These are phyloP conservation scores for Sabatieria punctata DNA, from an alignment of 2,888 invertebrate genomes.

Conservation along the genomic window DNA sequence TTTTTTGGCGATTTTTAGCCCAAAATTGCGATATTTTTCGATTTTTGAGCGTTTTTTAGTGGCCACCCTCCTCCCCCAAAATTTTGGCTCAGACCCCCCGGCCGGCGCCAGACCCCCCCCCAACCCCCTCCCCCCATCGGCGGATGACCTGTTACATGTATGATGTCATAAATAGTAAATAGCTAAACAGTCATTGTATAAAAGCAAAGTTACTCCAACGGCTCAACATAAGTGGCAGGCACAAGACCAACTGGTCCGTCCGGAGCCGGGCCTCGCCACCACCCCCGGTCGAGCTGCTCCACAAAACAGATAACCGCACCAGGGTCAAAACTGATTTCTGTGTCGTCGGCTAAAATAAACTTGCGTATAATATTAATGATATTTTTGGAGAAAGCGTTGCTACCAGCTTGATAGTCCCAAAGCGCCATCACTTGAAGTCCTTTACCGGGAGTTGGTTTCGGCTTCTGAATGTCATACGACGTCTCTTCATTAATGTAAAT, in stretches of 20 bases:
- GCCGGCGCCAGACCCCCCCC: no score
- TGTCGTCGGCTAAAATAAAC: slow-evolving; percentile 59
- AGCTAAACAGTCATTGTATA: no score
- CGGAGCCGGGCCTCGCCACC: slow-evolving; percentile 91
- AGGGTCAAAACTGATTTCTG: slow-evolving; percentile 88
- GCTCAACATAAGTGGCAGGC: slow-evolving; percentile 87
- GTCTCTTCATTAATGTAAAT: neutral
- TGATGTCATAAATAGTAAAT: no score
- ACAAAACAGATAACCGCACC: slow-evolving; percentile 72
- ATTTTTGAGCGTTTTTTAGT: no score
- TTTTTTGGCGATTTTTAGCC: no score
- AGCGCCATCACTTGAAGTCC: slow-evolving; percentile 69
- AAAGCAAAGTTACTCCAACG: slow-evolving; percentile 43
- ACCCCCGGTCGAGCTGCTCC: slow-evolving; percentile 72
- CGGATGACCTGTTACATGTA: no score
- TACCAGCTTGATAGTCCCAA: slow-evolving; percentile 90
- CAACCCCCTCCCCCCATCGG: no score
- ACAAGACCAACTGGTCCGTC: slow-evolving; percentile 75
- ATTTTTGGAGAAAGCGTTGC: neutral
- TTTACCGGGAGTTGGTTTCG: slow-evolving; percentile 12
- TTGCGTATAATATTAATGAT: neutral
- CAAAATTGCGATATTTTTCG: no score
- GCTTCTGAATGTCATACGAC: neutral
- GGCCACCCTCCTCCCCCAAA: no score
- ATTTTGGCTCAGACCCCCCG: no score